Base-by-base conservation (phyloP, 1,140 invertebrate species). In the Cyclina sinensis region DNA sequence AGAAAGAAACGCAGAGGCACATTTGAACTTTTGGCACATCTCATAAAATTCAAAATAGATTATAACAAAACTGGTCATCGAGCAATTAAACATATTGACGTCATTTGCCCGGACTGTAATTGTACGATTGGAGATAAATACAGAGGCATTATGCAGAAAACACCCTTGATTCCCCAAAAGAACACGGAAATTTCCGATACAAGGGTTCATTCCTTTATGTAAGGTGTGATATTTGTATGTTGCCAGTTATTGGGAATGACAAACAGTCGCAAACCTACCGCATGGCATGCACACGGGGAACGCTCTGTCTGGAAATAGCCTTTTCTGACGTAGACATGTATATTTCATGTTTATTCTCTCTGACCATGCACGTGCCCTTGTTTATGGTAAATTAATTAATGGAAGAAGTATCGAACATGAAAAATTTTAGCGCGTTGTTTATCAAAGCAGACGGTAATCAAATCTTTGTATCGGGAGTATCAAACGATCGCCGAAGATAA, bases 391-490 rank as follows among this genome's bases (percentile, higher is more conserved):
- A 30, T 30, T 65, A 65, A 65, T 65, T 65, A 65, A n/a, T 9
- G 30, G n/a, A 11, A 16, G 27, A 65, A 54, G 51, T 54, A 54
- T n/a, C 51, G 27, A 2, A 27, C 4, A 65, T 65, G 59, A 65
- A 65, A 18, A 11, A 65, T 65, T 65, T 65, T 16, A 54, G 51
- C 12, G 21, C 18, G 51, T 18, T 54, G 51, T 54, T 54, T 54
- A 54, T 54, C 51, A 54, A 54, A 54, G 51, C 59, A 30, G 59
- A 30, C 24, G n/a, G 59, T 35, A 65, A 65, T 65, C 59, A 65
- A 65, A 65, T 27, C 59, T 65, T 65, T 24, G 59, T 35, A 65
- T 54, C 59, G 30, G 59, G 27, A 65, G 59, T 65, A 65, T 65
- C 59, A 30, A 24, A 65, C 59, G 59, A 65, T 65, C 59, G n/a